These are phyloP conservation scores for Eristalis pertinax DNA, from an alignment of 2,888 invertebrate genomes.

Conservation along the genomic window DNA sequence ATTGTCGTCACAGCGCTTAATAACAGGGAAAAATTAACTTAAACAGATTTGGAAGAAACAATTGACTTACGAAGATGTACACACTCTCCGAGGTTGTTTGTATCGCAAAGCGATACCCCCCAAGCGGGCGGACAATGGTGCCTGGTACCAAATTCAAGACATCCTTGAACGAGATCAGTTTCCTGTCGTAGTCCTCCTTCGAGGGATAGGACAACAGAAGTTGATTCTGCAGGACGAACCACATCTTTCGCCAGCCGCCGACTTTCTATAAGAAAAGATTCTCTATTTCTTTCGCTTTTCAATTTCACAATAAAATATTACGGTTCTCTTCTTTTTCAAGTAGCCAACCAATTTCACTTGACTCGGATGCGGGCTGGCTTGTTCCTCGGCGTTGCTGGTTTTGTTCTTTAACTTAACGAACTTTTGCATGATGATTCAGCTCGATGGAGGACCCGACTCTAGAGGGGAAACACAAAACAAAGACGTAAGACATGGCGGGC, in stretches of 20 bases:
- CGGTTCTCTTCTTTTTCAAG: constrained; percentile 78
- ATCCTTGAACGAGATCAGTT: constrained; percentile 77
- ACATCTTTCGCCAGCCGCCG: constrained; percentile 77
- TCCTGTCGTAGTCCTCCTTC: constrained; percentile 77
- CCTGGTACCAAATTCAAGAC: constrained; percentile 77
- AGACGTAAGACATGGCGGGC: background rate
- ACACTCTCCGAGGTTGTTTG: constrained; percentile 77
- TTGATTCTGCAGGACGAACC: constrained; percentile 78
- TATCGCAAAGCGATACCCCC: constrained; percentile 77
- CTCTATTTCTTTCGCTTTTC: background rate
- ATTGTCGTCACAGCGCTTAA: constrained; percentile 77
- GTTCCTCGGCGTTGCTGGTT: constrained; percentile 33
- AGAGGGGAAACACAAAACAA: background rate
- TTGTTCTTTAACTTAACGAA: constrained; percentile 47
- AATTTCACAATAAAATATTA: constrained; percentile 64
- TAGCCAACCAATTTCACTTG: constrained; percentile 77
- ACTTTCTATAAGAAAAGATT: constrained; percentile 74
- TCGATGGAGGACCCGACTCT: background rate
- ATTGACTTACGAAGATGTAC: constrained; percentile 76
- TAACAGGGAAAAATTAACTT: background rate
- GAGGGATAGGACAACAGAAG: constrained; percentile 76
- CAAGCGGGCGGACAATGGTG: constrained; percentile 76
- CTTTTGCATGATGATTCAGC: constrained; percentile 48
- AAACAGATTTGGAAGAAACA: background rate
- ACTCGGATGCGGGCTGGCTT: constrained; percentile 53